Base-by-base conservation (phyloP, 2,113 vertebrate species). In the Circaetus gallicus region DNA sequence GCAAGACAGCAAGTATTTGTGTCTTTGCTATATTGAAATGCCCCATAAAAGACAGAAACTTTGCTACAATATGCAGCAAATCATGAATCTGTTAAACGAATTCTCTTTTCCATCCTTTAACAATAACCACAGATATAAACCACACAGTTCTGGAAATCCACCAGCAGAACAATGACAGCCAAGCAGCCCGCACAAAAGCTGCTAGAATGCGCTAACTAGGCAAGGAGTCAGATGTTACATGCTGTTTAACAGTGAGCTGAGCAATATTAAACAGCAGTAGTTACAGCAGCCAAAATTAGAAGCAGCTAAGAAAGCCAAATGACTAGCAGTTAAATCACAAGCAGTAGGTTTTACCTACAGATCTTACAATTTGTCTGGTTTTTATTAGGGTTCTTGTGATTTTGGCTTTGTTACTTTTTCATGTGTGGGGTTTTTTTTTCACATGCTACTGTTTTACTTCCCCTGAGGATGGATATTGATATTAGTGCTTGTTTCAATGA, bases 91-190 rank as follows among this genome's bases (percentile, higher is more conserved):
- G n/a, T 70, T 55, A 36, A 70, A 58, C 4, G 1, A 56, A 76
- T 82, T 76, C 28, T 82, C 56, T 80, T 72, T 90, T 66, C 66
- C 50, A 7, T 77, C 15, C 10, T 73, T 66, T 58, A 66, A 79
- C 83, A 91, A 16, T 50, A 78, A 29, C 31, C 74, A 45, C 47
- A 77, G 82, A 61, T 59, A 84, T 49, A 70, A 95, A 90, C 24
- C 53, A 83, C 18, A 7, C 10, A 28, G 71, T 95, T 95, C 94
- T 88, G 62, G 95, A 95, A 96, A 77, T 36, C 26, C 66, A 40
- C 16, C 25, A 38, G 62, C 20, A 56, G 74, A 62, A 95, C 81
- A 96, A 80, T 82, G 79, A 58, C 1, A 5, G 70, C 38, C 81
- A 91, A 73, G 82, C 86, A 91, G 53, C 56, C 42, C 0, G 3